These are phyloP conservation scores for Eulemur rubriventer DNA, from an alignment of 2,797 vertebrate species.

Conservation along the genomic window DNA sequence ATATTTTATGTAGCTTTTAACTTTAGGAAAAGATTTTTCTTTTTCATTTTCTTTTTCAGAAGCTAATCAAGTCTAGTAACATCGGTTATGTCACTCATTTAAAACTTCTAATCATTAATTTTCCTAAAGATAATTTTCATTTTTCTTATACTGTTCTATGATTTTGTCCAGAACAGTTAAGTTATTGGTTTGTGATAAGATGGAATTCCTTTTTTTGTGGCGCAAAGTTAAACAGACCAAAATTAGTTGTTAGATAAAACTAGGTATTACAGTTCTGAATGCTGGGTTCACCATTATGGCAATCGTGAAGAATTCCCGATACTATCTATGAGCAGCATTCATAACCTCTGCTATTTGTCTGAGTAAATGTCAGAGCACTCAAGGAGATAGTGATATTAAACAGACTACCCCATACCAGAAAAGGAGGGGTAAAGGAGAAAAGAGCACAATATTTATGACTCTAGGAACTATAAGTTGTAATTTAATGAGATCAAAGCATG, in stretches of 20 bases:
- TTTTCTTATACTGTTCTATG: slow-evolving; percentile 84
- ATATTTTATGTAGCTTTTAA: slow-evolving; percentile 38
- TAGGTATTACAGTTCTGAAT: slow-evolving; percentile 81
- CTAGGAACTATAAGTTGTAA: slow-evolving; percentile 88
- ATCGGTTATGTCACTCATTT: slow-evolving; percentile 61
- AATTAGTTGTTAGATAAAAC: slow-evolving; percentile 87
- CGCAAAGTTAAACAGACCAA: slow-evolving; percentile 88
- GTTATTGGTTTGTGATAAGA: slow-evolving; percentile 85
- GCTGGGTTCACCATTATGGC: slow-evolving; percentile 84
- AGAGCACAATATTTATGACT: slow-evolving; percentile 88
- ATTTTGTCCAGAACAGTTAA: slow-evolving; percentile 89
- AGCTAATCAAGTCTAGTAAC: slow-evolving; percentile 54
- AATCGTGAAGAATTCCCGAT: slow-evolving; percentile 88
- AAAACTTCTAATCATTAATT: slow-evolving; percentile 80
- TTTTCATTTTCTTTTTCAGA: slow-evolving; percentile 22
- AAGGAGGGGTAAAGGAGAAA: slow-evolving; percentile 84
- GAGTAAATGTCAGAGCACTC: slow-evolving; percentile 87
- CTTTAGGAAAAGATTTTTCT: slow-evolving; percentile 2
- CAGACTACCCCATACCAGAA: slow-evolving; percentile 87
- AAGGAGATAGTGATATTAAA: slow-evolving; percentile 90
- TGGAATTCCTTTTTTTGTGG: slow-evolving; percentile 85
- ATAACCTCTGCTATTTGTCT: slow-evolving; percentile 90
- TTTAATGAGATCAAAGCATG: slow-evolving; percentile 90
- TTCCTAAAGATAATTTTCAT: slow-evolving; percentile 79
- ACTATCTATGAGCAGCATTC: slow-evolving; percentile 87